Percentiles rank a stretch among this genome's conserved stretches.
phyloP scores from a whole-genome alignment of 2,113 vertebrate species.

The Passerina amoena region DNA sequence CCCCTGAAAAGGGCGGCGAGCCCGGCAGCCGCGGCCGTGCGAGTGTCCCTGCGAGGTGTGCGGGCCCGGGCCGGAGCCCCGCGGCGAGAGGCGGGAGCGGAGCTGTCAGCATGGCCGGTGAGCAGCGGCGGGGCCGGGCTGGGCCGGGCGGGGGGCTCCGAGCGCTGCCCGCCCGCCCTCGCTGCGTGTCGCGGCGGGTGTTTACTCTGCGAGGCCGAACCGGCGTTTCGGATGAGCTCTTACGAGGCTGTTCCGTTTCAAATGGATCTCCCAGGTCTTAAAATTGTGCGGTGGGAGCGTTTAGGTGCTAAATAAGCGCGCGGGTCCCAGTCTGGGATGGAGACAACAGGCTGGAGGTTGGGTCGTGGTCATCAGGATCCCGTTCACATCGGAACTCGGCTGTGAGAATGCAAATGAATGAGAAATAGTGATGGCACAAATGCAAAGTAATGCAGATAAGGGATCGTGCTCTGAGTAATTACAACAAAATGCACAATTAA shows the following conservation, averaged over 20 bases:
- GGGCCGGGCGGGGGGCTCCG: background rate
- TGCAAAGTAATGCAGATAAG: background rate
- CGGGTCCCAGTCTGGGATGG: fast-evolving
- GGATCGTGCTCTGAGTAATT: background rate
- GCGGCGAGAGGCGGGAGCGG: background rate
- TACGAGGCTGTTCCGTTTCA: fast-evolving
- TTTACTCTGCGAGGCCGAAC: fast-evolving
- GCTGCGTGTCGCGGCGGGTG: background rate
- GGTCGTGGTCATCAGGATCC: fast-evolving
- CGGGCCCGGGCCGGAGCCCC: background rate
- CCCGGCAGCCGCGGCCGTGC: background rate
- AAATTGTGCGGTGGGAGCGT: fast-evolving
- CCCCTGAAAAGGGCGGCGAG: background rate
- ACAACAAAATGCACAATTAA: background rate
- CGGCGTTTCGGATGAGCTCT: too few relatives aligned
- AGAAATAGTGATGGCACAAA: background rate
- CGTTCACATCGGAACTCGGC: background rate
- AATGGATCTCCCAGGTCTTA: fast-evolving
- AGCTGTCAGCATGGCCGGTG: conserved; percentile 41
- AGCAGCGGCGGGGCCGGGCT: background rate
- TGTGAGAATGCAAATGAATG: background rate
- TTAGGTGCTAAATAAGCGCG: fast-evolving
- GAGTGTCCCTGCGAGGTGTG: background rate
- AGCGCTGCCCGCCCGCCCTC: background rate
- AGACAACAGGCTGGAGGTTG: fast-evolving